Conservation (phyloP, 2,797 vertebrate species). For the Channallabes apus region DNA sequence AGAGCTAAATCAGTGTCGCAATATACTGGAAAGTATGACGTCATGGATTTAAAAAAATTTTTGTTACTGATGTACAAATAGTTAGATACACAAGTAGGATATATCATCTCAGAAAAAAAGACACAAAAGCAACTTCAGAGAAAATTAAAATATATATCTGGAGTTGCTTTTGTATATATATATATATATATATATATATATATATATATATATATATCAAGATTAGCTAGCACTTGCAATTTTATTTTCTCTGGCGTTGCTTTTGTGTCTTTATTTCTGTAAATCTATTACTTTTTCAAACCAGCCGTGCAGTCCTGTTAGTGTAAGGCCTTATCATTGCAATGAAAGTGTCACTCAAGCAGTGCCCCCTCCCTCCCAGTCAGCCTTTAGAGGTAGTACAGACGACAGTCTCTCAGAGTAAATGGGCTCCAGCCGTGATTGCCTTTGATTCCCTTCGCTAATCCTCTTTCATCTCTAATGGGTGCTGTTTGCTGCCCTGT, state of each 20-base stretch:
- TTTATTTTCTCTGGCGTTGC: neutral
- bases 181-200: too few species aligned
- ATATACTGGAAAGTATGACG: too few species aligned
- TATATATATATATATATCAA: neutral
- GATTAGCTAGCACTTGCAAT: neutral
- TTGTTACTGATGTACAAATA: neutral
- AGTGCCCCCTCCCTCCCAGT: conserved; percentile 30
- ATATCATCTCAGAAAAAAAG: neutral
- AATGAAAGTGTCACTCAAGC: conserved; percentile 43
- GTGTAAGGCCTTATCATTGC: neutral
- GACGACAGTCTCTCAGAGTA: conserved; percentile 62
- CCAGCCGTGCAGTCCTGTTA: neutral
- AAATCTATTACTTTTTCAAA: conserved; percentile 16
- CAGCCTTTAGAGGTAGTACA: conserved; percentile 49
- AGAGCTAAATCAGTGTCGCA: too few species aligned
- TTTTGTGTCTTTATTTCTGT: neutral
- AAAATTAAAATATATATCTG: too few species aligned
- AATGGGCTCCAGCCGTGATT: conserved; percentile 60
- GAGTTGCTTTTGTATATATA: too few species aligned
- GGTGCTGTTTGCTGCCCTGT: conserved; percentile 78
- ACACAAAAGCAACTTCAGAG: too few species aligned
- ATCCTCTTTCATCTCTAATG: conserved; percentile 79
- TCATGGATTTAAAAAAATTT: neutral
- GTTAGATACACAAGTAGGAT: neutral
- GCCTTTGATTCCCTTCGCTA: conserved; percentile 75